phyloP scores from a whole-genome alignment of 2,888 invertebrate species.

The Caenorhabditis macrosperma region DNA sequence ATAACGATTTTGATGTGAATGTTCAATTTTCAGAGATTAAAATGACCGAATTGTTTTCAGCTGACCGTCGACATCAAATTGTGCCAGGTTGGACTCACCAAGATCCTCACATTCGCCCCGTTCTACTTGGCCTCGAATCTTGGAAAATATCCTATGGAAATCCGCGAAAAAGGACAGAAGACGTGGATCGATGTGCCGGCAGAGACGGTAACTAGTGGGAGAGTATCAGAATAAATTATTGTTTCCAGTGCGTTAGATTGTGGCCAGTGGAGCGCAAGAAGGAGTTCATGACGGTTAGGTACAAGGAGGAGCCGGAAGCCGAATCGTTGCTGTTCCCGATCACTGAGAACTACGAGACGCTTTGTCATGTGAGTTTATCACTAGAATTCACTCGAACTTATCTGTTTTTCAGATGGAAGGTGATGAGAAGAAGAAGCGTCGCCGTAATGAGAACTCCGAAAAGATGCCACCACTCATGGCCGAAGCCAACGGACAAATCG shows the following conservation, averaged over 20 bases:
- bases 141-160: conserved; percentile 73
- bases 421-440: conserved; percentile 83
- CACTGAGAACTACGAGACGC: conserved; percentile 88
- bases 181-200: conserved; percentile 74
- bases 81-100: conserved; percentile 92
- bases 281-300: conserved; percentile 84
- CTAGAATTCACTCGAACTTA: too few species aligned
- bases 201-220: conserved; percentile 60
- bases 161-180: conserved; percentile 71
- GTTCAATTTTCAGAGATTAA: background rate
- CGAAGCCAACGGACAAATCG: too few species aligned
- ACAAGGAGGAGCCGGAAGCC: conserved; percentile 83
- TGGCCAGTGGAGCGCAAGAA: conserved; percentile 86
- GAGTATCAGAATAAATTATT: background rate
- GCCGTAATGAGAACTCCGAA: conserved; percentile 92
- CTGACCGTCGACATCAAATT: conserved; percentile 94
- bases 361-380: conserved; percentile 80
- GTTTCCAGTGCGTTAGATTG: conserved; percentile 86
- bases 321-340: conserved; percentile 89
- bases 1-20: conserved; percentile 75
- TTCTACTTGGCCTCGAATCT: conserved; percentile 91
- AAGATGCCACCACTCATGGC: too few species aligned
- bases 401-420: conserved; percentile 58
- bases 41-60: conserved; percentile 82
- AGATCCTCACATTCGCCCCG: conserved; percentile 95